phyloP scores from a whole-genome alignment of 2,113 vertebrate species.

The Rafetus swinhoei region DNA sequence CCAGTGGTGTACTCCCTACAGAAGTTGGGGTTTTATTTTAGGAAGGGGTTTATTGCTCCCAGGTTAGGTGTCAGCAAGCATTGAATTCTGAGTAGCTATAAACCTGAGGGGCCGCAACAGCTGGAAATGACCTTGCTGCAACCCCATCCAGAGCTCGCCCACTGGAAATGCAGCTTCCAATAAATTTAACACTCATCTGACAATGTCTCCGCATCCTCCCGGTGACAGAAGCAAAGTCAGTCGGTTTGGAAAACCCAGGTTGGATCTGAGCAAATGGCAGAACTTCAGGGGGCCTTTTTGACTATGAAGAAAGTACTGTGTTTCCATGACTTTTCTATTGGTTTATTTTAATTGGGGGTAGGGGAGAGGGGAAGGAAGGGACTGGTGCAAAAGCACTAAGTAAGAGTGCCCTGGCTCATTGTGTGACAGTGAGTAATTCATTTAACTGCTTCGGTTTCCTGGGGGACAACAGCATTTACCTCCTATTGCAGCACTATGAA shows the following conservation, averaged over 20 bases:
- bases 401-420: background rate
- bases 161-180: fast-evolving
- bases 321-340: background rate
- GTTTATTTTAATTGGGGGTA: background rate
- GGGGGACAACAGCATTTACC: fast-evolving
- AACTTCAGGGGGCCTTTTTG: background rate
- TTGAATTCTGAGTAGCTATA: conserved; percentile 29
- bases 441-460: background rate
- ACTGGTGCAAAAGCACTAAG: background rate
- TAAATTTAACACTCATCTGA: background rate
- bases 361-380: background rate
- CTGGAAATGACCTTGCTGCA: conserved; percentile 7
- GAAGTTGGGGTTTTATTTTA: background rate
- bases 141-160: background rate
- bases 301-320: background rate
- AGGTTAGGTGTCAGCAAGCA: conserved; percentile 18
- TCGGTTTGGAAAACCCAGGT: background rate
- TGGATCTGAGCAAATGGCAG: background rate
- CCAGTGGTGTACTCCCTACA: background rate
- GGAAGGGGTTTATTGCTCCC: background rate
- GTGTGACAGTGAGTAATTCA: fast-evolving
- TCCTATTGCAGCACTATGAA: background rate
- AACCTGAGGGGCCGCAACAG: background rate
- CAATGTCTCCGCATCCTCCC: background rate
- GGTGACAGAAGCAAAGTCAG: background rate